Base-by-base conservation (phyloP, 2,888 invertebrate species). In the Uloborus plumipes region DNA sequence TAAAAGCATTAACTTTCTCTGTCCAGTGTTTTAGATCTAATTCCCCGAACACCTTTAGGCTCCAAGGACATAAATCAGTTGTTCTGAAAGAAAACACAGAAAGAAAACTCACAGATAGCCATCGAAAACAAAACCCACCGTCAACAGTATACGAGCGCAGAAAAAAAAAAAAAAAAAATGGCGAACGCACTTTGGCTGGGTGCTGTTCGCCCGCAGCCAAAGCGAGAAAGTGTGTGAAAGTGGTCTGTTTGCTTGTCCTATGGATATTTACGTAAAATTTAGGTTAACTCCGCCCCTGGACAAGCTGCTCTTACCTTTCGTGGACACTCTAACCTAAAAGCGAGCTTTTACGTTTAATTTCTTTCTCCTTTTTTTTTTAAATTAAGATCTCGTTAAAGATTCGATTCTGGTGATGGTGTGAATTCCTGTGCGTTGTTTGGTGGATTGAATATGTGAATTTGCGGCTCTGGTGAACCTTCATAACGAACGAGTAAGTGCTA, bases 201-300 rank as follows among this genome's bases (percentile, higher is more conserved):
- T 76, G 76, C 76, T 26, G 22, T 51, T 69, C 26, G 76, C 76
- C 76, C n/a, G 69, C 39, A 69, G 76, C 39, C 76, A 58, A 39
- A n/a, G 14, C 14, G 67, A 39, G 67, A 76, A 69, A 76, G 76
- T 76, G 69, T 39, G 39, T 11, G 39, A 76, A 76, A 62, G 51
- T 61, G 69, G 22, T 55, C 14, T 4, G 55, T 67, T 75, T 55
- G 20, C 62, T 62, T 76, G 39, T 39, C 39, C 39, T 39, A 39
- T 69, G 47, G 61, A 69, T 76, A 76, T 76, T 76, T 76, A 62
- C 76, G 53, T 76, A 70, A 76, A 69, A 76, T 76, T 49, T 62
- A 76, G 76, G 76, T 76, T 76, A 74, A 47, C 76, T 76, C 76
- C 76, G 69, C 76, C 76, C 62, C 39, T 67, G 22, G 76, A 31